Evolutionary conservation across 2,888 invertebrate species (phyloP).

Genomic region (Atethmia centrago): DNA sequence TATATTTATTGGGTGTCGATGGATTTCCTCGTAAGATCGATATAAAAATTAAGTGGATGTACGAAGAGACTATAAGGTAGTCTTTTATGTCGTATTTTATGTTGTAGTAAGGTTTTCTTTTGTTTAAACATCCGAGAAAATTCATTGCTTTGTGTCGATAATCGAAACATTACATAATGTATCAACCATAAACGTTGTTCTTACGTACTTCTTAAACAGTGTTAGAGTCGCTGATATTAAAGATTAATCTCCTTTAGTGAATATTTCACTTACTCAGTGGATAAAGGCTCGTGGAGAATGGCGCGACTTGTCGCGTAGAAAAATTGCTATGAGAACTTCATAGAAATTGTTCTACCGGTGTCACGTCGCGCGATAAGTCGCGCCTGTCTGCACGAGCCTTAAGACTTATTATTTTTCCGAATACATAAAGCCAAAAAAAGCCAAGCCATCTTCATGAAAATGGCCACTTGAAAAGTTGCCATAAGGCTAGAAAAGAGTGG

Average conservation of each 20-base stretch:
- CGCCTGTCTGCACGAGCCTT: no score
- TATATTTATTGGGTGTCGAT: not conserved
- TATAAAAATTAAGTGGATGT: not conserved
- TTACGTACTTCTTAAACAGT: not conserved
- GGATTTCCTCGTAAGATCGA: not conserved
- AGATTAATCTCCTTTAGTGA: not conserved
- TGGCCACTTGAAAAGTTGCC: not conserved
- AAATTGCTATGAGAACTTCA: no score
- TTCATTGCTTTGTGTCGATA: not conserved
- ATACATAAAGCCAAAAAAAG: not conserved
- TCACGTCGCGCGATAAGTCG: no score
- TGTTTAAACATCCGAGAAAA: conserved; percentile 23
- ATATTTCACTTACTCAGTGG: not conserved
- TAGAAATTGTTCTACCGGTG: no score
- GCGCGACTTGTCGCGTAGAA: no score
- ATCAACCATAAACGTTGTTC: not conserved
- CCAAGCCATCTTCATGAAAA: not conserved
- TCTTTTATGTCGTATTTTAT: no score
- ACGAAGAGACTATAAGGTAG: conserved; percentile 5
- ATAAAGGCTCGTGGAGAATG: no score
- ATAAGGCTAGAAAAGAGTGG: no score
- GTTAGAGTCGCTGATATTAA: not conserved
- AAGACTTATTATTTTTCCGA: not conserved
- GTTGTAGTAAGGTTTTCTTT: conserved; percentile 22
- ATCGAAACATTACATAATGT: conserved; percentile 13